A percentile compares a stretch with the other conserved stretches of the same genome.
These are phyloP conservation scores for Salvelinus sp. DNA, from an alignment of 2,113 vertebrate species.

Conservation along the genomic window DNA sequence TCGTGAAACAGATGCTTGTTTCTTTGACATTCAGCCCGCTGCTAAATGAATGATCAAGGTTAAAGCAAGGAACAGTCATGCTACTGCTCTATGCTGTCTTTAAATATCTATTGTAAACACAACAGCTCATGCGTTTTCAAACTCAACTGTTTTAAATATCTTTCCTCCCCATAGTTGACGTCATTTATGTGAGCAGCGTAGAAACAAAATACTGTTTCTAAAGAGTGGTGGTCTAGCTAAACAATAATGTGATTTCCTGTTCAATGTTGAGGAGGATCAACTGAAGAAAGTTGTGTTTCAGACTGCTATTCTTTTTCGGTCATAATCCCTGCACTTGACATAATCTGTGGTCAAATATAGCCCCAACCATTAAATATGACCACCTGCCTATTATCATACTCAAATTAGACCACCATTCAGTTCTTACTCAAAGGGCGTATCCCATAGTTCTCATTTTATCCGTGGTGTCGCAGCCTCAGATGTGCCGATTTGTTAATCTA, in stretches of 20 bases:
- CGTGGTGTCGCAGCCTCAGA: neutral
- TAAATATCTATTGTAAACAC: neutral
- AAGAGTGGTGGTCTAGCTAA: neutral
- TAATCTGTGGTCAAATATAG: neutral
- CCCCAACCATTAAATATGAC: neutral
- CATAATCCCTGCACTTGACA: neutral
- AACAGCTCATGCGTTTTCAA: neutral
- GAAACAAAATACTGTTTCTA: slow-evolving; percentile 9
- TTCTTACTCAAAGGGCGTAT: neutral
- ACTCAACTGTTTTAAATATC: too few relatives aligned
- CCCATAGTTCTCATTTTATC: neutral
- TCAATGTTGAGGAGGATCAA: neutral
- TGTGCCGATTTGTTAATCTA: neutral
- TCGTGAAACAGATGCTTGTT: neutral
- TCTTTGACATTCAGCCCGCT: neutral
- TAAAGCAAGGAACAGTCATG: neutral
- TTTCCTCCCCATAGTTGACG: neutral
- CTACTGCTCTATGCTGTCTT: neutral
- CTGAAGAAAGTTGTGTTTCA: neutral
- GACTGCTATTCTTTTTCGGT: neutral
- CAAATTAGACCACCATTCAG: neutral
- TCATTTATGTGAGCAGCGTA: neutral
- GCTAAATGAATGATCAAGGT: neutral
- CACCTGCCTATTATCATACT: neutral
- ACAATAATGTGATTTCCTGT: neutral